phyloP scores from a whole-genome alignment of 2,888 invertebrate genomes.

The Entomobrya proxima region DNA sequence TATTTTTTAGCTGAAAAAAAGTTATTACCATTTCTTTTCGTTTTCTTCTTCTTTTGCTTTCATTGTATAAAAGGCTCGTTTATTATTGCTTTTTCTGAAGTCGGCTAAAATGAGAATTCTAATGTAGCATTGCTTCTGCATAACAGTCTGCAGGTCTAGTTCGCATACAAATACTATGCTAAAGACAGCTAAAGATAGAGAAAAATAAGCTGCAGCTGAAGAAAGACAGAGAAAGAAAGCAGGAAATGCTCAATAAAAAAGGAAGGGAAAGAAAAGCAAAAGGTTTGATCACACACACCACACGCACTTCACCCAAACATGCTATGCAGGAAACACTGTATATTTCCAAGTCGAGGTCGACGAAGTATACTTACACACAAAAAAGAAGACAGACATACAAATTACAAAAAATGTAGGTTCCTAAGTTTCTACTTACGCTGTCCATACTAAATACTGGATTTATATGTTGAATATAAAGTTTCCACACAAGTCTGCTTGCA shows the following conservation, averaged over 20 bases:
- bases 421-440: background rate
- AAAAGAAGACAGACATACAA: conserved; percentile 22
- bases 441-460: background rate
- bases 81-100: conserved; percentile 58
- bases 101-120: conserved; percentile 65
- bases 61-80: conserved; percentile 65
- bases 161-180: background rate
- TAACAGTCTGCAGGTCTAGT: conserved; percentile 4
- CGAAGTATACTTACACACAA: background rate
- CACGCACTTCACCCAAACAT: conserved; percentile 22
- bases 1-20: conserved; percentile 60
- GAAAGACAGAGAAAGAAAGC: conserved; percentile 18
- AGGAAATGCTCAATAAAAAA: conserved; percentile 41
- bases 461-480: background rate
- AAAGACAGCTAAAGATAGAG: background rate
- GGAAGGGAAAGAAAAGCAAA: conserved; percentile 39
- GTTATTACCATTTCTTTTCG: conserved; percentile 61
- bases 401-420: background rate
- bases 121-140: conserved; percentile 55
- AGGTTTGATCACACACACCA: conserved; percentile 57
- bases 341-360: background rate
- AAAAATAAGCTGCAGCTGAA: conserved; percentile 19
- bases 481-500: background rate
- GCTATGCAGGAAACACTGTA: background rate
- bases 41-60: conserved; percentile 53